Conservation (phyloP, 2,888 invertebrate genomes). For the Eupithecia exiguata region DNA sequence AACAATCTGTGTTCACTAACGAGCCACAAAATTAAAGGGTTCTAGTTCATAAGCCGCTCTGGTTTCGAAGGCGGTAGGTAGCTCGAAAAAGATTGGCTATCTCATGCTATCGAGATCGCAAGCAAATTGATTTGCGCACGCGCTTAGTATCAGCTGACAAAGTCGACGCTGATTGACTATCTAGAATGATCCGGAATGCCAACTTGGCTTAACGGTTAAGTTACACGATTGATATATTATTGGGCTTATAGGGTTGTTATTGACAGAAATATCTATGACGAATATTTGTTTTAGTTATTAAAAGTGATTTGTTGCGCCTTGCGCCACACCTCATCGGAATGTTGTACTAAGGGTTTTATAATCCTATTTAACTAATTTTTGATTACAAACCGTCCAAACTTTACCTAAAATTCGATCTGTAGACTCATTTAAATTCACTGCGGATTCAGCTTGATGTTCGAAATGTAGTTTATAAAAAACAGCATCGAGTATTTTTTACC, state of each 20-base stretch:
- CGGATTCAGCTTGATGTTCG: too few species aligned
- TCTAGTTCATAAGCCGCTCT: not conserved
- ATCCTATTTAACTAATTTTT: too few species aligned
- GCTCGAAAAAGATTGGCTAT: conserved; percentile 67
- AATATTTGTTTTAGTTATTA: conserved; percentile 20
- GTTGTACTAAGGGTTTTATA: not conserved
- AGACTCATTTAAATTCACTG: too few species aligned
- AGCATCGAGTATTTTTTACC: too few species aligned
- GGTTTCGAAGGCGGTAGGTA: conserved; percentile 57
- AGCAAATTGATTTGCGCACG: conserved; percentile 75
- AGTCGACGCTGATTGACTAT: conserved; percentile 63
- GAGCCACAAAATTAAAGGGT: not conserved
- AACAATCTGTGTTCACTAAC: not conserved
- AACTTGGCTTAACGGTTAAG: conserved; percentile 13
- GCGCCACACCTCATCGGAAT: conserved; percentile 9
- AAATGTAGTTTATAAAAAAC: too few species aligned
- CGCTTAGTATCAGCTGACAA: conserved; percentile 68
- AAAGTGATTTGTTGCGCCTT: conserved; percentile 11
- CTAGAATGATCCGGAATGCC: conserved; percentile 34
- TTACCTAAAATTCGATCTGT: too few species aligned
- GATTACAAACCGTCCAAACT: too few species aligned
- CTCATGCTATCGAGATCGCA: conserved; percentile 66
- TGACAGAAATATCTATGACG: conserved; percentile 24
- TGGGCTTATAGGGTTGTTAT: conserved; percentile 21
- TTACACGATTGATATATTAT: conserved; percentile 32